Evolutionary conservation across 1,140 invertebrate species (phyloP).

Genomic region (Asbolus verrucosus): DNA sequence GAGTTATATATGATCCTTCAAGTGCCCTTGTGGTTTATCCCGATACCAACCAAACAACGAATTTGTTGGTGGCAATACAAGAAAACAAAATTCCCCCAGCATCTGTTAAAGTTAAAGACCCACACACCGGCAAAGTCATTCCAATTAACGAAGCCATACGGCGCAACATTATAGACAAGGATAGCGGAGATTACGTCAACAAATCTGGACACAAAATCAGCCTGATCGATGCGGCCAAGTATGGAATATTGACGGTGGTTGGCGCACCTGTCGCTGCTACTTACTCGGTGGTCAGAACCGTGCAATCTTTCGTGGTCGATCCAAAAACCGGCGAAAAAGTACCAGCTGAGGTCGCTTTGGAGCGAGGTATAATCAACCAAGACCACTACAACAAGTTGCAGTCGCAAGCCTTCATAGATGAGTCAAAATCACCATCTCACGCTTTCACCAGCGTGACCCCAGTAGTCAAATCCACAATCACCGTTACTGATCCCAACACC

Average conservation of each 20-base stretch:
- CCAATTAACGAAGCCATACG: constrained; percentile 81
- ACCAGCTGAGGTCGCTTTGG: constrained; percentile 82
- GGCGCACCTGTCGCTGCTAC: constrained; percentile 79
- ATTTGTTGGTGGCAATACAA: constrained; percentile 77
- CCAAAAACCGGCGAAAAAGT: constrained; percentile 81
- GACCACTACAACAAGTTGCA: constrained; percentile 71
- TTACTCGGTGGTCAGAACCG: constrained; percentile 67
- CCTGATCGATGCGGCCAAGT: constrained; percentile 80
- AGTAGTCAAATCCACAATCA: constrained; percentile 14
- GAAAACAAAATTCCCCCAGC: constrained; percentile 75
- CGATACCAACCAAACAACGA: constrained; percentile 75
- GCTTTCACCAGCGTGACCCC: not conserved
- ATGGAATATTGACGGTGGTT: constrained; percentile 77
- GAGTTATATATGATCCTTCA: constrained; percentile 80
- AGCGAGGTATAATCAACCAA: constrained; percentile 80
- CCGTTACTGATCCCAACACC: constrained; percentile 66
- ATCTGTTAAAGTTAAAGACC: constrained; percentile 83
- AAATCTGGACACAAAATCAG: constrained; percentile 74
- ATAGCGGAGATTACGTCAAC: constrained; percentile 78
- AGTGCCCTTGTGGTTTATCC: constrained; percentile 80
- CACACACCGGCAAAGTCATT: constrained; percentile 76
- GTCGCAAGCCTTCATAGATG: constrained; percentile 60
- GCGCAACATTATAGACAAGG: constrained; percentile 79
- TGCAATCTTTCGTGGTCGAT: constrained; percentile 78
- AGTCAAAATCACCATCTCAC: constrained; percentile 36